Percentiles rank a stretch among this genome's conserved stretches.
phyloP scores from a whole-genome alignment of 1,140 invertebrate genomes.

The Drosophila pachea region DNA sequence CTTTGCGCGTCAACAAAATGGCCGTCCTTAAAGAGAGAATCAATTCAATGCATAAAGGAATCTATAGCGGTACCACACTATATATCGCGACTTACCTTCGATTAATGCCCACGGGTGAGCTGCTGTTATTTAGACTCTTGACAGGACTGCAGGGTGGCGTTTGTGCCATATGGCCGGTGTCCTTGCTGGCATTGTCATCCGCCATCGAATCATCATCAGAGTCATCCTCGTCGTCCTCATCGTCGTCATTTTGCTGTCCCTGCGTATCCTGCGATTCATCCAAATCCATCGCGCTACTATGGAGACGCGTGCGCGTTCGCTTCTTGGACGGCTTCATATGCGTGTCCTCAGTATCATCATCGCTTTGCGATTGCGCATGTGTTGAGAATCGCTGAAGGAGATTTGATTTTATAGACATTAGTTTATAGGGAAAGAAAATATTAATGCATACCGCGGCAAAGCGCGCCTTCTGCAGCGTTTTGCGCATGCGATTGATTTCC shows the following conservation, averaged over 20 bases:
- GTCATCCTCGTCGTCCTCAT: conserved; percentile 70
- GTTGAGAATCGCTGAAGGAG: conserved; percentile 41
- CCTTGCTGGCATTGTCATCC: conserved; percentile 63
- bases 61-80: background rate
- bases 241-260: conserved; percentile 40
- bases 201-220: conserved; percentile 79
- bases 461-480: conserved; percentile 65
- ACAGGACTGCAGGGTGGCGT: conserved; percentile 77
- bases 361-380: conserved; percentile 52
- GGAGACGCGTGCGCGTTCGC: conserved; percentile 51
- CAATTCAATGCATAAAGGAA: background rate
- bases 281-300: conserved; percentile 78
- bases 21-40: conserved; percentile 82
- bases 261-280: conserved; percentile 49
- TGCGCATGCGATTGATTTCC: conserved; percentile 79
- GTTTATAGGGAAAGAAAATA: too few relatives aligned
- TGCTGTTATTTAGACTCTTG: conserved; percentile 76
- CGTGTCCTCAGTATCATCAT: conserved; percentile 46
- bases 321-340: conserved; percentile 49
- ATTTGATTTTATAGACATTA: background rate
- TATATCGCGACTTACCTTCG: conserved; percentile 76
- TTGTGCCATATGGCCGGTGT: conserved; percentile 60
- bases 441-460: conserved; percentile 55
- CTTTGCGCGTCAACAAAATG: conserved; percentile 90
- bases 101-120: conserved; percentile 84